Percentiles rank a stretch among this genome's conserved stretches.
These are phyloP conservation scores for Oeneis ivallda DNA, from an alignment of 2,888 invertebrate genomes.

Conservation along the genomic window DNA sequence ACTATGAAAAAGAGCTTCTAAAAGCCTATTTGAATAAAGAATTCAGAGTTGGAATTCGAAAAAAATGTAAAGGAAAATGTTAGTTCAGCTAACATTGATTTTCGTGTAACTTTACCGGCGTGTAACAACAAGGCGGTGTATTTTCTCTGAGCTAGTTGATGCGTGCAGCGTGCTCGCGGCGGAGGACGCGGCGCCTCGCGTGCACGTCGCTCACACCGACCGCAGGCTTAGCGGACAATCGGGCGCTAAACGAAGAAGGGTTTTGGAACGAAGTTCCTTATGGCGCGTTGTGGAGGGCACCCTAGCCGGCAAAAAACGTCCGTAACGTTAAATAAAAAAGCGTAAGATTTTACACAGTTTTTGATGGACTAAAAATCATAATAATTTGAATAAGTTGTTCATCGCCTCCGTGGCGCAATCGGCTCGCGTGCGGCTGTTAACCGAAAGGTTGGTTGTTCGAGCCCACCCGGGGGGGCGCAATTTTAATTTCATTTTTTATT, in stretches of 20 bases:
- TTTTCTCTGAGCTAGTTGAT: conserved; percentile 34
- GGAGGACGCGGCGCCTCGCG: conserved; percentile 53
- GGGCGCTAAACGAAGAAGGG: neutral
- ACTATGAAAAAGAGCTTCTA: neutral
- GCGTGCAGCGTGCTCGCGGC: conserved; percentile 51
- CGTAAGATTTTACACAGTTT: no score
- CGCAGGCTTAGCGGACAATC: conserved; percentile 41
- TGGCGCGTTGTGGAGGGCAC: no score
- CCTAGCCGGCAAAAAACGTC: no score
- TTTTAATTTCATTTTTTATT: no score
- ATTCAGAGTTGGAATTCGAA: neutral
- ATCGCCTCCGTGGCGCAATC: no score
- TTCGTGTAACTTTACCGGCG: conserved; percentile 32
- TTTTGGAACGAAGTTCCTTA: no score
- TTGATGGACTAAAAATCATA: no score
- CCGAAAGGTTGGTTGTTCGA: no score
- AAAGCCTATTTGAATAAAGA: neutral
- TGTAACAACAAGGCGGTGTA: conserved; percentile 35
- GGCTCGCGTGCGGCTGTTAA: no score
- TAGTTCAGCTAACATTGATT: conserved; percentile 20
- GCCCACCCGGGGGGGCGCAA: no score
- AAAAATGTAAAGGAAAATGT: conserved; percentile 9
- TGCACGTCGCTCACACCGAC: conserved; percentile 60
- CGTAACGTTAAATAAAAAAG: no score
- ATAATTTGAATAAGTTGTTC: no score